phyloP scores from a whole-genome alignment of 2,113 vertebrate genomes.

The Nothocercus julius region DNA sequence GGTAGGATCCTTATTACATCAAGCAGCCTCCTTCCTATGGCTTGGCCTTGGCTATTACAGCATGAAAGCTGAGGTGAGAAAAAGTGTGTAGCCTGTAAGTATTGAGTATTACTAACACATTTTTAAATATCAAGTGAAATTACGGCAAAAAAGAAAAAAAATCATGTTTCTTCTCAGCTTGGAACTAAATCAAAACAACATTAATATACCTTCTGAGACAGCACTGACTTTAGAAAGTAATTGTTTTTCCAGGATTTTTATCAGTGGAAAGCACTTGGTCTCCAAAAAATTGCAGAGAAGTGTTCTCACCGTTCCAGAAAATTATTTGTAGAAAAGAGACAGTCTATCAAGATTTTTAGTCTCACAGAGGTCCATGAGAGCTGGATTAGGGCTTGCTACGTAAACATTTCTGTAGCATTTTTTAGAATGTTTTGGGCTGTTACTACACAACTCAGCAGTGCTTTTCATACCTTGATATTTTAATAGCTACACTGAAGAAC shows the following conservation, averaged over 20 bases:
- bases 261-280: not conserved
- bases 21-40: not conserved
- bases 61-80: not conserved
- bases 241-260: not conserved
- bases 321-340: constrained; percentile 29
- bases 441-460: not conserved
- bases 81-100: rapidly evolving
- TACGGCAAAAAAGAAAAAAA: not conserved
- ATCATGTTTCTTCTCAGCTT: not conserved
- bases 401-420: constrained; percentile 53
- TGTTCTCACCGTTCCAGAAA: not conserved
- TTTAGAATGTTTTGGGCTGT: constrained; percentile 40
- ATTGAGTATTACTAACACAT: not conserved
- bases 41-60: not conserved
- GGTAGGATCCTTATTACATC: not conserved
- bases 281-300: not conserved
- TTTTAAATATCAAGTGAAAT: not conserved
- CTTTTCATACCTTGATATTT: not conserved
- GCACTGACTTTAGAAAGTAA: not conserved
- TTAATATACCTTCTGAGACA: not conserved
- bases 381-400: constrained; percentile 32
- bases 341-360: constrained; percentile 25
- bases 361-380: not conserved
- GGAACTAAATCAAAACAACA: not conserved
- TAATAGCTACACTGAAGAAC: not conserved